Evolutionary conservation across 92 coral and sea anemone species (phyloP), one percentile per base, ranked within the genome.

Genomic region (Diadumene lineata): DNA sequence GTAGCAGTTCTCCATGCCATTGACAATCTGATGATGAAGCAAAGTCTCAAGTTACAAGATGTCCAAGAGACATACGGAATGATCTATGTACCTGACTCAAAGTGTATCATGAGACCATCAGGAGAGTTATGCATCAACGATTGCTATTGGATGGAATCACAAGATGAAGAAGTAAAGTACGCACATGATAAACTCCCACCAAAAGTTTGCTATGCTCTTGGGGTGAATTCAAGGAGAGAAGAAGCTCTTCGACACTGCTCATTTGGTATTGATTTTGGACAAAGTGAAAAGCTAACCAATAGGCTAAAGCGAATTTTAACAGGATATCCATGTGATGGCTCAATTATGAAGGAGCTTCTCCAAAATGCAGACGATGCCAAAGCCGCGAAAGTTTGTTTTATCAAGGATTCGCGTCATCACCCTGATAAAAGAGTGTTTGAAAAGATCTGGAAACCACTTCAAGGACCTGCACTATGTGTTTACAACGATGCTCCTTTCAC

Each of bases 381-480:
- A 38, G 94, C 94, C 65, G 77, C 81, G 0, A 85, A 89, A 31
- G 68, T 89, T 44, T 83, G 89, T 68, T 89, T 89, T 56, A 78
- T 89, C n/a, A 79, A 81, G 48, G 94, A 89, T 55, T 80, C 94
- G 0, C 74, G 94, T 3, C 58, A 70, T 17, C 90, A 85, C 43
- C 69, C 56, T 18, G 58, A 72, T 50, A 61, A 78, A 33, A 48
- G 70, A 46, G 88, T 89, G 0, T 86, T 92, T 64, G 92, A 67
- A 56, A 85, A 92, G 17, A 57, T 80, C 22, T 87, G 96, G 92
- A 84, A 92, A 56, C 86, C 85, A 2, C 79, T 89, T 22, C 93
- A 91, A 72, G 97, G 97, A 0, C 97, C 97, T 22, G 97, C 97
- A 0, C 85, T 91, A 38, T 89, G 93, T 31, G 94, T 92, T 29